These are phyloP conservation scores for Tortricodes alternella DNA, from an alignment of 2,888 invertebrate genomes.

Conservation along the genomic window DNA sequence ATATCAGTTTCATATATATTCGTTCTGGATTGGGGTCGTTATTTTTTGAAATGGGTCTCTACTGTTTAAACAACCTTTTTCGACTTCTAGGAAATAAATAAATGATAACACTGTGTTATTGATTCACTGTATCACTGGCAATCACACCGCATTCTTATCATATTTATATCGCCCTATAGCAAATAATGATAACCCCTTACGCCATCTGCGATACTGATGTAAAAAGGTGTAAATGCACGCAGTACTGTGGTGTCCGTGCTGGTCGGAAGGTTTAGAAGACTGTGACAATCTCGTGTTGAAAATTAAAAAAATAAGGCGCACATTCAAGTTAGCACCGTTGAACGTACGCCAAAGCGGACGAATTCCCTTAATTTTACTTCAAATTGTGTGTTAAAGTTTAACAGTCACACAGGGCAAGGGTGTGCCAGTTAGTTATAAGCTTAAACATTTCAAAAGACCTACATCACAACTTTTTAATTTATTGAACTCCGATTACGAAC, in stretches of 20 bases:
- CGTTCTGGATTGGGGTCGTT: too few species aligned
- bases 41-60: too few species aligned
- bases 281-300: neutral
- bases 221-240: constrained; percentile 1
- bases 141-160: constrained; percentile 58
- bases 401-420: too few species aligned
- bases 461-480: too few species aligned
- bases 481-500: too few species aligned
- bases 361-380: too few species aligned
- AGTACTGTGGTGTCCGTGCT: constrained; percentile 43
- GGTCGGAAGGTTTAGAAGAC: constrained; percentile 41
- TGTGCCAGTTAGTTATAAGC: too few species aligned
- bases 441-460: too few species aligned
- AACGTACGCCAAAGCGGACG: neutral
- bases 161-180: constrained; percentile 65
- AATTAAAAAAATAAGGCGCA: neutral
- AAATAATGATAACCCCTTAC: constrained; percentile 60
- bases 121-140: constrained; percentile 28
- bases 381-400: neutral
- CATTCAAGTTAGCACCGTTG: neutral
- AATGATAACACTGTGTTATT: constrained; percentile 28
- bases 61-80: too few species aligned
- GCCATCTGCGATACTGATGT: constrained; percentile 3
- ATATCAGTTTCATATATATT: too few species aligned
- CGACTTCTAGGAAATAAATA: too few species aligned